A percentile compares a stretch with the other conserved stretches of the same genome.
These are phyloP conservation scores for Dryobotodes eremita DNA, from an alignment of 2,888 invertebrate species.

Conservation along the genomic window DNA sequence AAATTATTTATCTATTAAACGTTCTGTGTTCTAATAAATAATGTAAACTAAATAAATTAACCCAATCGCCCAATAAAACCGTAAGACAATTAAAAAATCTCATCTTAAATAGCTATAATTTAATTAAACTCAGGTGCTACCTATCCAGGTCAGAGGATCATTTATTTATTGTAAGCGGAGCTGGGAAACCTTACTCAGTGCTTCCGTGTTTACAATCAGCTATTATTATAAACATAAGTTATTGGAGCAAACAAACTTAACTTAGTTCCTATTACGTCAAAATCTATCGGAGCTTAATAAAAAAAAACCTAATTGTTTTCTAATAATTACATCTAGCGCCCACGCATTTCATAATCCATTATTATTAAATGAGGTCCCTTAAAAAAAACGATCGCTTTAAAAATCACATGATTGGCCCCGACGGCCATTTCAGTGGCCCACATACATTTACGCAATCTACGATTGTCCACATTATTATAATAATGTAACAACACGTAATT, in stretches of 20 bases:
- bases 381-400: slow-evolving; percentile 36
- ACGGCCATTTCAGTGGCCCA: slow-evolving; percentile 57
- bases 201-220: not conserved
- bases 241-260: not conserved
- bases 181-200: not conserved
- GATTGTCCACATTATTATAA: slow-evolving; percentile 49
- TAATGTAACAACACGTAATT: slow-evolving; percentile 52
- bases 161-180: slow-evolving; percentile 1
- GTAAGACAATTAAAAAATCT: not conserved
- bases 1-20: not conserved
- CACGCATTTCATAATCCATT: slow-evolving; percentile 32
- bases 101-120: not conserved
- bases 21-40: not conserved
- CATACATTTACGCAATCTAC: slow-evolving; percentile 50
- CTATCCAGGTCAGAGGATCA: slow-evolving; percentile 6
- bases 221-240: not conserved
- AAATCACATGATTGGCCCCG: slow-evolving; percentile 43
- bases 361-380: slow-evolving; percentile 36
- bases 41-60: not conserved
- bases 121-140: not conserved
- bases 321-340: slow-evolving; percentile 25
- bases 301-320: slow-evolving; percentile 20
- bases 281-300: not conserved
- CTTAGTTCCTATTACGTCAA: not conserved
- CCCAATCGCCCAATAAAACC: not conserved